Conservation (phyloP, 2,113 vertebrate genomes). For the Merops nubicus region DNA sequence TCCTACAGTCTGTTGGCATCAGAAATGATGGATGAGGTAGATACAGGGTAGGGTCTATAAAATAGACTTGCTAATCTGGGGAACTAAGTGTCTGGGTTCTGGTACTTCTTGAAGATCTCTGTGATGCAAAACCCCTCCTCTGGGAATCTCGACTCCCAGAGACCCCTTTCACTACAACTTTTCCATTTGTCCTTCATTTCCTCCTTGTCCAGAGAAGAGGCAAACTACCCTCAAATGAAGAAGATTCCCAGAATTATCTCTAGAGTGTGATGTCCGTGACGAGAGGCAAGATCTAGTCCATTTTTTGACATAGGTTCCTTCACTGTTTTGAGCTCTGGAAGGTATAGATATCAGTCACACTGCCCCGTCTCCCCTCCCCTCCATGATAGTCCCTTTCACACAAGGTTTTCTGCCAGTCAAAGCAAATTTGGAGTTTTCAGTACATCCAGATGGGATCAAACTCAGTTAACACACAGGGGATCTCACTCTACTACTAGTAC, state of each 20-base stretch:
- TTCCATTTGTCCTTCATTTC: not conserved
- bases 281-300: not conserved
- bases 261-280: not conserved
- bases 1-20: not conserved
- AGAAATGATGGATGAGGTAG: not conserved
- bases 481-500: not conserved
- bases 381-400: not conserved
- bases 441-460: not conserved
- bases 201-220: not conserved
- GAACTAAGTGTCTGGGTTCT: not conserved
- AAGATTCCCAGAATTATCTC: not conserved
- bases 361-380: not conserved
- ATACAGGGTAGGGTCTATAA: not conserved
- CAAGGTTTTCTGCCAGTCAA: not conserved
- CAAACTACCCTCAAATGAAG: not conserved
- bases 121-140: not conserved
- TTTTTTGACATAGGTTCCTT: not conserved
- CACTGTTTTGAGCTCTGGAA: not conserved
- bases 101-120: not conserved
- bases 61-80: not conserved
- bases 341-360: not conserved
- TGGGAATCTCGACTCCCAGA: not conserved
- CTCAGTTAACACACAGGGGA: not conserved
- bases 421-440: not conserved
- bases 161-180: not conserved